Evolutionary conservation across 2,888 invertebrate species (phyloP).

Genomic region (Liopterus haemorrhoidalis): DNA sequence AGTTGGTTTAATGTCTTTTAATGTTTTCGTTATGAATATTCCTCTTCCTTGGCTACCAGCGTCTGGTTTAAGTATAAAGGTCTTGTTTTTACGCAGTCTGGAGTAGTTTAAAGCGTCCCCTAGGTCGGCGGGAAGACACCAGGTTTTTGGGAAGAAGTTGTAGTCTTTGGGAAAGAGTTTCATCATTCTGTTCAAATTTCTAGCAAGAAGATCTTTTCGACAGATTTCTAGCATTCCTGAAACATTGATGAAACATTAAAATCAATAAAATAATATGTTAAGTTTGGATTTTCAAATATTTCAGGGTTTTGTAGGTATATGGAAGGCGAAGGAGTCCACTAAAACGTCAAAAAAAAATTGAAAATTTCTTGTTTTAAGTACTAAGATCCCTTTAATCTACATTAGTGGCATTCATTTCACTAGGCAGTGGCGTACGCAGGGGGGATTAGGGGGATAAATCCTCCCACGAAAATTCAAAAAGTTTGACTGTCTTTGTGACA

Average conservation of each 20-base stretch:
- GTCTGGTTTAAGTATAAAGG: slow-evolving; percentile 87
- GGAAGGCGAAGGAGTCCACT: too few relatives aligned
- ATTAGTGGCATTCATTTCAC: too few relatives aligned
- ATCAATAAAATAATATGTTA: slow-evolving; percentile 10
- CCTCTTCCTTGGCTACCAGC: slow-evolving; percentile 87
- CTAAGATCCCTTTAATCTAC: too few relatives aligned
- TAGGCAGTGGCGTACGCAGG: too few relatives aligned
- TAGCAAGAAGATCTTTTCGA: slow-evolving; percentile 80
- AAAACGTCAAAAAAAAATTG: neutral
- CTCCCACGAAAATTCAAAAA: neutral
- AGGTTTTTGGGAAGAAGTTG: slow-evolving; percentile 87
- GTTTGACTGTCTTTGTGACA: slow-evolving; percentile 1
- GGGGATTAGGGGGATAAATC: too few relatives aligned
- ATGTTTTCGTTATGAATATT: slow-evolving; percentile 76
- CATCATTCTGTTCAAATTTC: slow-evolving; percentile 85
- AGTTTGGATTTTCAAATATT: too few relatives aligned
- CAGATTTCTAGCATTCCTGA: slow-evolving; percentile 46
- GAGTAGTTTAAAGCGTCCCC: slow-evolving; percentile 69
- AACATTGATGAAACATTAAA: too few relatives aligned
- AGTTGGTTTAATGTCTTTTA: slow-evolving; percentile 71
- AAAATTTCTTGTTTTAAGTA: too few relatives aligned
- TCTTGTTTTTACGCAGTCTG: slow-evolving; percentile 63
- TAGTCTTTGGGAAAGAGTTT: slow-evolving; percentile 85
- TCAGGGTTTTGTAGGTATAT: too few relatives aligned
- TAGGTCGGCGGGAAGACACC: slow-evolving; percentile 86